These are phyloP conservation scores for Choristoneura fumiferana DNA, from an alignment of 1,140 invertebrate genomes.

Conservation along the genomic window DNA sequence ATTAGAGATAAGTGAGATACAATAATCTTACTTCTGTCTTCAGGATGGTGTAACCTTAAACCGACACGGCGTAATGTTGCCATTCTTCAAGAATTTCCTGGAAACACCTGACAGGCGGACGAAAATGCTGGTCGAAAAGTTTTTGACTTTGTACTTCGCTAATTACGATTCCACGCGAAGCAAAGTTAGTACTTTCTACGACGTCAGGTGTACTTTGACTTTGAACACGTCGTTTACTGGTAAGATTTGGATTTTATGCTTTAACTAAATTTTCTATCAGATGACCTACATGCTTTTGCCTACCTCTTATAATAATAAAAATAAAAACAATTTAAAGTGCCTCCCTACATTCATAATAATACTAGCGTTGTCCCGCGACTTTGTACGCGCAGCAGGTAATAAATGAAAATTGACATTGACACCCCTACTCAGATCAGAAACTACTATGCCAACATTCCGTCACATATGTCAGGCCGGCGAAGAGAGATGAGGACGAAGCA, in stretches of 20 bases:
- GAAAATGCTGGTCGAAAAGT: conserved; percentile 52
- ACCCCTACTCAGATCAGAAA: too few species aligned
- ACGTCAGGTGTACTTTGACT: conserved; percentile 31
- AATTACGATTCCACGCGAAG: conserved; percentile 40
- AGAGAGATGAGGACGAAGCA: too few species aligned
- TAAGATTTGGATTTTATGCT: conserved; percentile 23
- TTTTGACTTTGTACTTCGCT: conserved; percentile 52
- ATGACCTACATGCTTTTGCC: too few species aligned
- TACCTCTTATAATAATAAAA: too few species aligned
- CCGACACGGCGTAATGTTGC: conserved; percentile 45
- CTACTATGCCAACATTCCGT: too few species aligned
- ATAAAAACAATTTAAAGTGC: too few species aligned
- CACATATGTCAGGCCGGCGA: too few species aligned
- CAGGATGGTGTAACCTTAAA: conserved; percentile 62
- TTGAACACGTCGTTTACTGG: conserved; percentile 41
- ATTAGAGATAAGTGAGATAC: too few species aligned
- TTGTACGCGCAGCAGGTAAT: too few species aligned
- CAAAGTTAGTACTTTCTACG: conserved; percentile 47
- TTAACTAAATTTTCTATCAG: background rate
- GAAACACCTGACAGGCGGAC: conserved; percentile 35
- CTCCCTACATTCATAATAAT: too few species aligned
- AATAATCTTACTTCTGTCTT: conserved; percentile 24
- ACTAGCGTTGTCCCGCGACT: too few species aligned
- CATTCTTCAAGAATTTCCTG: conserved; percentile 48
- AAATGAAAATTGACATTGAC: too few species aligned